Percentiles rank a stretch among this genome's conserved stretches.
phyloP scores from a whole-genome alignment of 2,797 vertebrate genomes.

The Capromys pilorides region DNA sequence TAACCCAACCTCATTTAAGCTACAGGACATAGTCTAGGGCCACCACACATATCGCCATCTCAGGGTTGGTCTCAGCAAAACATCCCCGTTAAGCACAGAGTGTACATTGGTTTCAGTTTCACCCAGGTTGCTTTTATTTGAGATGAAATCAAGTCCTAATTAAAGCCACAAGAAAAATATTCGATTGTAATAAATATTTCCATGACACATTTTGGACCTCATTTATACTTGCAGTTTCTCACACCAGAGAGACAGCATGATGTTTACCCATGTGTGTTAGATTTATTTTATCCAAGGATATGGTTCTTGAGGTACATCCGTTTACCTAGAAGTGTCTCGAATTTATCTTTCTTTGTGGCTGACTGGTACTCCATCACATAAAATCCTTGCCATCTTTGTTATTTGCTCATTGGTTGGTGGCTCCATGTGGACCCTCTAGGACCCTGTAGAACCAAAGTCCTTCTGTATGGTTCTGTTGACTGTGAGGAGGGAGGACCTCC shows the following conservation, averaged over 20 bases:
- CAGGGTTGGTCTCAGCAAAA: conserved; percentile 62
- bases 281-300: not conserved
- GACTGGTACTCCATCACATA: not conserved
- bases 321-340: not conserved
- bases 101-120: conserved; percentile 59
- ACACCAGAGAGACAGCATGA: not conserved
- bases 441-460: conserved; percentile 23
- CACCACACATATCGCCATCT: not conserved
- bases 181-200: conserved; percentile 1
- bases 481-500: conserved; percentile 52
- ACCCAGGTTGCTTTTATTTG: conserved; percentile 46
- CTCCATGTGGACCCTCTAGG: not conserved
- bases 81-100: conserved; percentile 58
- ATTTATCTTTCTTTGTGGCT: not conserved
- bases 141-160: conserved; percentile 52
- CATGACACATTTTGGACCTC: not conserved
- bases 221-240: not conserved
- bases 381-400: not conserved
- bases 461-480: conserved; percentile 71
- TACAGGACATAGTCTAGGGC: conserved; percentile 31
- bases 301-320: not conserved
- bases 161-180: conserved; percentile 62
- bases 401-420: not conserved
- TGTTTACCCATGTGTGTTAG: not conserved
- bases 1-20: conserved; percentile 33